Evolutionary conservation across 2,113 vertebrate genomes (phyloP), one percentile per base, ranked within the genome.

Genomic region (Chlamydotis undulata): DNA sequence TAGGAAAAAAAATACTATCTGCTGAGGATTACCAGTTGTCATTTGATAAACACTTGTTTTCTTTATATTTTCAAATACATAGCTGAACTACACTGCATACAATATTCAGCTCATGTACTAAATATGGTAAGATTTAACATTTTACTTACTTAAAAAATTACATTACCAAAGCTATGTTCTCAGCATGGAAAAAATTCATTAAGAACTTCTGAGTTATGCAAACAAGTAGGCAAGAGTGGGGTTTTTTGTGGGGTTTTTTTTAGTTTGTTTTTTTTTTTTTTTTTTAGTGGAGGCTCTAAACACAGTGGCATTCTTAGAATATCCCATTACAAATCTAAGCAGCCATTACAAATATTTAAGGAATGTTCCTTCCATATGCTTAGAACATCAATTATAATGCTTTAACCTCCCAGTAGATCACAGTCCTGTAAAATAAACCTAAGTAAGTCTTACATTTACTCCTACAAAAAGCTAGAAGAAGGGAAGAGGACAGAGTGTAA

Each of bases 321-420:
- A 97, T 87, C 83, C 94, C 94, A 98, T 98, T 97, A 97, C 97
- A 98, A 97, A 98, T 97, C 95, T 96, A 76, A 87, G 87, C 86
- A 98, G 97, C 81, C 88, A 99, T 98, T 87, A 93, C 89, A 98
- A 96, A 80, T 83, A 98, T 98, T 97, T 98, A 73, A 98, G 96
- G 98, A 98, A 99, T 98, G 98, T 60, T 95, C 94, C 90, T 94
- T 97, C 97, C 97, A 96, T 89, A 98, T 96, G 79, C 89, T 96
- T 77, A 87, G 75, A 95, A 89, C 95, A 87, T 81, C 82, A 80
- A 68, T 89, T 93, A 95, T 68, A 95, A 95, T 89, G 95, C 83
- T 97, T 97, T 98, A 93, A 95, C 97, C 94, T 98, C 96, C 95
- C 95, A 98, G 93, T 94, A 96, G 94, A 93, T 96, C 93, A 93